Conservation (phyloP, 2,888 invertebrate genomes). For the Habrosyne pyritoides region DNA sequence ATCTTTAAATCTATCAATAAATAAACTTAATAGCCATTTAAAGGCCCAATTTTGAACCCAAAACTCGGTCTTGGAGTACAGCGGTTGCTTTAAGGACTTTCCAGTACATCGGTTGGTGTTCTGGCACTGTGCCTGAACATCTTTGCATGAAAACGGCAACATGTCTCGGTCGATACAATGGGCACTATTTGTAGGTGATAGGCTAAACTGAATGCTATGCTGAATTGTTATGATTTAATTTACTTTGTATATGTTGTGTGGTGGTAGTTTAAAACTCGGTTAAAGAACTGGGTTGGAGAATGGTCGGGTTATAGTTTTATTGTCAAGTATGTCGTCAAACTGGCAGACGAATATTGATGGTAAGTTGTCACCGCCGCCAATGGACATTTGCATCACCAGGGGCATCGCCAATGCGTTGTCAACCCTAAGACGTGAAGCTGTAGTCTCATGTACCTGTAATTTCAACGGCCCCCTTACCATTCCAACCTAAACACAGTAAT, state of each 20-base stretch:
- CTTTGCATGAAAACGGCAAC: not conserved
- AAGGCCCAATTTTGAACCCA: not conserved
- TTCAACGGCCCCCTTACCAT: too few relatives aligned
- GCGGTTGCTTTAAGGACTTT: conserved; percentile 1
- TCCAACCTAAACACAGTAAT: too few relatives aligned
- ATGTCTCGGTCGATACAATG: not conserved
- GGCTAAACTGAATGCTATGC: not conserved
- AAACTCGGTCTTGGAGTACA: not conserved
- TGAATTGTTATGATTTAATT: not conserved
- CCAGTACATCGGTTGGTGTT: not conserved
- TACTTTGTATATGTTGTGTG: not conserved
- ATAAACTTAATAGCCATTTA: not conserved
- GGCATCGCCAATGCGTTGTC: too few relatives aligned
- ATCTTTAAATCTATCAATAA: not conserved
- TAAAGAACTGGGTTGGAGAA: too few relatives aligned
- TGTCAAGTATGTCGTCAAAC: too few relatives aligned
- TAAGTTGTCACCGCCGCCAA: too few relatives aligned
- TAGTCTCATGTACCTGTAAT: too few relatives aligned
- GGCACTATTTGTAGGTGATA: not conserved
- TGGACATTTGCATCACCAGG: too few relatives aligned
- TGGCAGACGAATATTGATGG: too few relatives aligned
- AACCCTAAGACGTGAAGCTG: too few relatives aligned
- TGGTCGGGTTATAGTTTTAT: too few relatives aligned
- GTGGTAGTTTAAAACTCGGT: too few relatives aligned
- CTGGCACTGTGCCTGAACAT: not conserved